Base-by-base conservation (phyloP, 92 coral and sea anemone genomes). In the Chrysogorgia sp. region DNA sequence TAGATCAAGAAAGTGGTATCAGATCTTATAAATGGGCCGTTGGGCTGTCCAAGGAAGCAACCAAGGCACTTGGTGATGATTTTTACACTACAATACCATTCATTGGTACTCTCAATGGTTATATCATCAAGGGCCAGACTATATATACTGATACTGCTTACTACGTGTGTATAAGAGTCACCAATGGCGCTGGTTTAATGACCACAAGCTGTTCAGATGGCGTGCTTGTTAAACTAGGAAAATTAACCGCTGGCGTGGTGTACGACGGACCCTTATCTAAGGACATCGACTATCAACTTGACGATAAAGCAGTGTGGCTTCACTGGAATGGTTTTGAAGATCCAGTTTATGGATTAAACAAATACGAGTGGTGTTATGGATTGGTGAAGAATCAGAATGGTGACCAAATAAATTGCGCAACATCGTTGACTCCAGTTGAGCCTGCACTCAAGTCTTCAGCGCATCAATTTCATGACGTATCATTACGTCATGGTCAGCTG, bases 241-340 rank as follows among this genome's bases (percentile, higher is more conserved):
- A 87, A 64, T 86, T 94, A 60, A 81, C 86, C 34, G 94, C 97
- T 57, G 98, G 98, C 7, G 82, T 83, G 10, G 97, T 94, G 0
- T 82, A 80, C 75, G 97, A 91, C 62, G 97, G 98, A 10, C 96
- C 97, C 28, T 70, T 78, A 0, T 79, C 76, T 3, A 77, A 63
- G 20, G 98, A 94, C 58, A 75, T 92, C n/a, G 97, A 94, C 80
- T 94, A 87, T 85, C 98, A 94, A 76, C 82, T 94, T 21, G 97
- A 94, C 59, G 92, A 94, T 45, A 79, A 77, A 72, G 97, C 98
- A 31, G 71, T 94, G n/a, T 91, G 98, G 98, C 88, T 88, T 24
- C 89, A 87, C 79, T 94, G 98, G 98, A 80, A 81, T 40, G 96
- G 96, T 26, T 94, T 91, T 45, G 66, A 91, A 50, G 98, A 94